These are phyloP conservation scores for Threskiornis aethiopicus DNA, from an alignment of 2,797 vertebrate genomes.

Conservation along the genomic window DNA sequence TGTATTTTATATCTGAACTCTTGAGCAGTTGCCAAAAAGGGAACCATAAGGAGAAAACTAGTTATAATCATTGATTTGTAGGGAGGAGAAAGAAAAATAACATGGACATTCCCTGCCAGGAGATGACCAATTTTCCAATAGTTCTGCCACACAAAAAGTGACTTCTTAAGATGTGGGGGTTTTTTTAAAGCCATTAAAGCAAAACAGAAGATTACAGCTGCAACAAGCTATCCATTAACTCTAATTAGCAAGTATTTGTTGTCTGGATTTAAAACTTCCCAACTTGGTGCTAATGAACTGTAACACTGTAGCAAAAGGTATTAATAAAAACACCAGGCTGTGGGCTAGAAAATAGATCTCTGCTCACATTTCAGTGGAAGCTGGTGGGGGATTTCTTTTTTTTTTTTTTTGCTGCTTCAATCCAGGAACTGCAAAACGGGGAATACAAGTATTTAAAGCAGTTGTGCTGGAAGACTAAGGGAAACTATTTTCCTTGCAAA, in stretches of 20 bases:
- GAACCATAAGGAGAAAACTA: background rate
- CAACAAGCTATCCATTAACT: slow-evolving; percentile 49
- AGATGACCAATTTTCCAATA: slow-evolving; percentile 51
- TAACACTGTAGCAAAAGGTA: slow-evolving; percentile 21
- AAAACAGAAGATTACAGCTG: slow-evolving; percentile 32
- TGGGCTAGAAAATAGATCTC: background rate
- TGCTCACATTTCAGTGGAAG: background rate
- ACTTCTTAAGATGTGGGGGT: background rate
- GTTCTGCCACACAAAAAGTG: background rate
- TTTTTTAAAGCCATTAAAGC: background rate
- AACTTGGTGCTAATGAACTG: slow-evolving; percentile 42
- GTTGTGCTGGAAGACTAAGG: background rate
- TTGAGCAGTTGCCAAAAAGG: background rate
- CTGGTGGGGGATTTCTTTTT: background rate
- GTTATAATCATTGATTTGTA: background rate
- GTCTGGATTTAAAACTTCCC: slow-evolving; percentile 51
- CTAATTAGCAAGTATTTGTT: slow-evolving; percentile 44
- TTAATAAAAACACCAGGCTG: slow-evolving; percentile 6
- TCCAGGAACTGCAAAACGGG: background rate
- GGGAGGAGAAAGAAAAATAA: slow-evolving; percentile 1
- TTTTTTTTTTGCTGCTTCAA: background rate
- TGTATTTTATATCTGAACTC: background rate
- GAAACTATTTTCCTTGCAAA: slow-evolving; percentile 5
- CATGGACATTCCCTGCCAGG: background rate
- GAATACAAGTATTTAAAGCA: background rate